Evolutionary conservation across 2,113 vertebrate genomes (phyloP).

Genomic region (Equus quagga): DNA sequence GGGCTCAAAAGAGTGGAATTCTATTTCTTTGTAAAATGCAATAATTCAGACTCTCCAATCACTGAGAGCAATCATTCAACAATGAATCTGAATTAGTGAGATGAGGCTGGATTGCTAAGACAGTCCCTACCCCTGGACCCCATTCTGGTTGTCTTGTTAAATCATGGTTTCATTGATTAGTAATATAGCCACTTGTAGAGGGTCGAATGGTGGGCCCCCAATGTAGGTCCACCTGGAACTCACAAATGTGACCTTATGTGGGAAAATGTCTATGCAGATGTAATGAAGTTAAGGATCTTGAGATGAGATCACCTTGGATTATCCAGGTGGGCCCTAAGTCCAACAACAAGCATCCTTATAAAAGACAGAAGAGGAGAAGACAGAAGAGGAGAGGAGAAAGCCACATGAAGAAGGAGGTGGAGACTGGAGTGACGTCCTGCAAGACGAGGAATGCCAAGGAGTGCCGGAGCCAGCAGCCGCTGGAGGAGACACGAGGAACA

Average conservation of each 20-base stretch:
- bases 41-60: no score
- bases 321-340: not conserved
- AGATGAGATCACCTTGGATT: not conserved
- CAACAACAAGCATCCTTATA: rapidly evolving
- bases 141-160: not conserved
- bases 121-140: not conserved
- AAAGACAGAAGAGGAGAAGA: no score
- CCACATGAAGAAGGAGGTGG: rapidly evolving
- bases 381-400: no score
- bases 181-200: rapidly evolving
- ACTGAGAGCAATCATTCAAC: not conserved
- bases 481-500: rapidly evolving
- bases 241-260: rapidly evolving
- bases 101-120: not conserved
- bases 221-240: rapidly evolving
- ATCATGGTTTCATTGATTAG: not conserved
- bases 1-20: not conserved
- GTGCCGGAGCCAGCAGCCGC: rapidly evolving
- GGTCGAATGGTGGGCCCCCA: rapidly evolving
- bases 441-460: rapidly evolving
- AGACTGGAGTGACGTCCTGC: rapidly evolving
- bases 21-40: not conserved
- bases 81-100: not conserved
- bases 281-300: rapidly evolving
- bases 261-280: not conserved